Evolutionary conservation across 2,797 vertebrate genomes (phyloP).

Genomic region (Nannoperca australis): DNA sequence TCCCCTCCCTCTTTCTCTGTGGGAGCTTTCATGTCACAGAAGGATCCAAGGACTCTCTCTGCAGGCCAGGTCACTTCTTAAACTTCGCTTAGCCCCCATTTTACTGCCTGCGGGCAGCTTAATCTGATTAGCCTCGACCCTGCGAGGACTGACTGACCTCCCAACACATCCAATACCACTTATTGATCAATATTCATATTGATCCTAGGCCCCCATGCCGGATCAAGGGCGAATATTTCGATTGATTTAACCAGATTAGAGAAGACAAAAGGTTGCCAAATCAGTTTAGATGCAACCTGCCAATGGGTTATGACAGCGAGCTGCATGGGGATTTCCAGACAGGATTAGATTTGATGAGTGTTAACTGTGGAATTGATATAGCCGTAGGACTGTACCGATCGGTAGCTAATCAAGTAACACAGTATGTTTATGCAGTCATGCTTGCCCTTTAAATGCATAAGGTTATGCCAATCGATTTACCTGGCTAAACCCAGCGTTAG

Average conservation of each 20-base stretch:
- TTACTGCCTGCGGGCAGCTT: conserved; percentile 75
- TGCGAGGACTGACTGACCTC: conserved; percentile 75
- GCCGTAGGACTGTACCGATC: conserved; percentile 56
- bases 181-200: conserved; percentile 86
- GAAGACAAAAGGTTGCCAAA: conserved; percentile 84
- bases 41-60: conserved; percentile 52
- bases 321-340: conserved; percentile 69
- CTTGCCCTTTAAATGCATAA: conserved; percentile 72
- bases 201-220: conserved; percentile 71
- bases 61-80: conserved; percentile 76
- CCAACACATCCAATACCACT: conserved; percentile 80
- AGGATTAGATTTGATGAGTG: conserved; percentile 80
- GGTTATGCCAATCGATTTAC: conserved; percentile 61
- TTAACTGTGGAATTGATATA: conserved; percentile 81
- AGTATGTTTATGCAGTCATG: conserved; percentile 69
- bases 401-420: conserved; percentile 76
- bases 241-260: conserved; percentile 85
- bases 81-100: conserved; percentile 78
- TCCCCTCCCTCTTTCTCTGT: conserved; percentile 20
- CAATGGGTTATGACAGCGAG: conserved; percentile 78
- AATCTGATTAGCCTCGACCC: conserved; percentile 86
- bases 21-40: conserved; percentile 47
- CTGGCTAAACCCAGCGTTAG: conserved; percentile 41
- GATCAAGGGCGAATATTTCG: conserved; percentile 78
- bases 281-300: conserved; percentile 81